A percentile compares a stretch with the other conserved stretches of the same genome.
Evolutionary conservation across 2,113 vertebrate genomes (phyloP).

Genomic region (Tamias sibiricus): DNA sequence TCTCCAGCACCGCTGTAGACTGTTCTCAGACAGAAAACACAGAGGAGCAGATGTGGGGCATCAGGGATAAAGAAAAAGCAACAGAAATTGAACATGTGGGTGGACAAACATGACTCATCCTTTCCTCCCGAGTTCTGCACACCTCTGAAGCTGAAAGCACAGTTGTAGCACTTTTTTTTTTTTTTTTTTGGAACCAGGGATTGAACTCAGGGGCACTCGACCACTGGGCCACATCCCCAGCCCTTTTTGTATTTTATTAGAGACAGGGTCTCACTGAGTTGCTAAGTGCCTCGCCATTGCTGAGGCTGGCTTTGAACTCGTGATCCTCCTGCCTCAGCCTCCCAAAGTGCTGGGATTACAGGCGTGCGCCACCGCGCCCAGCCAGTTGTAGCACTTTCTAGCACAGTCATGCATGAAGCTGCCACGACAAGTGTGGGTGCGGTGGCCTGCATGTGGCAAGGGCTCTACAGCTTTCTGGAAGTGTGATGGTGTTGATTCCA

Average conservation of each 20-base stretch:
- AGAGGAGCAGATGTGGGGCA: neutral
- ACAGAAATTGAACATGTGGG: no score
- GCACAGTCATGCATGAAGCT: accelerated
- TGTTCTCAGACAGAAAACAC: neutral
- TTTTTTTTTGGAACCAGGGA: no score
- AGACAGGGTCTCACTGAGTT: no score
- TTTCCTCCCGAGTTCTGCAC: neutral
- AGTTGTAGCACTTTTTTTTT: no score
- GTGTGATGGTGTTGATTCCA: neutral
- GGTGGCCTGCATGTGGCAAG: accelerated
- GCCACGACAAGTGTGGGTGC: accelerated
- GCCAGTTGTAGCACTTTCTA: neutral
- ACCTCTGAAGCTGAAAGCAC: neutral
- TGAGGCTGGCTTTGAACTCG: no score
- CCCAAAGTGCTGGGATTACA: no score
- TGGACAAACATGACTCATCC: accelerated
- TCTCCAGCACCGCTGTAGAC: neutral
- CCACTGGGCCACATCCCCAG: no score
- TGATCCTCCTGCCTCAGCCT: no score
- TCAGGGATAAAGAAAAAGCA: neutral
- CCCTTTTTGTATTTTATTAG: no score
- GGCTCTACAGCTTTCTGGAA: neutral
- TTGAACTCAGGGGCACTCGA: no score
- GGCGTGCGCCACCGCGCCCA: no score
- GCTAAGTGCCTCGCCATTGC: no score